Conservation (phyloP, 2,888 invertebrate genomes). For the Calameuta pallipes region DNA sequence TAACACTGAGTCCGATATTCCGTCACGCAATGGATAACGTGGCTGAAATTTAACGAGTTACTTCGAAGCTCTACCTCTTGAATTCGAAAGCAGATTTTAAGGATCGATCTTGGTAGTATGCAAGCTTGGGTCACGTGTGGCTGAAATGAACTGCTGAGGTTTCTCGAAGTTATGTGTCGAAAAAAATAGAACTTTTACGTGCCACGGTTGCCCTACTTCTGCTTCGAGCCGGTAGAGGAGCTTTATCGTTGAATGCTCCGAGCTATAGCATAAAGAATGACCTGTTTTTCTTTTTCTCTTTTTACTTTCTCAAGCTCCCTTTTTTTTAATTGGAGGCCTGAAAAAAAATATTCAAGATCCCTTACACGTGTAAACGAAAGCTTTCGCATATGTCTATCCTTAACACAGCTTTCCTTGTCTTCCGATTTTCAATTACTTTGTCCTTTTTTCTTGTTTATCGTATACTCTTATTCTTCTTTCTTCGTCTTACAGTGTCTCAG, state of each 20-base stretch:
- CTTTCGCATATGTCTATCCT: not conserved
- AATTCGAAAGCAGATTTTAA: slow-evolving; percentile 37
- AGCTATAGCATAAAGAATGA: not conserved
- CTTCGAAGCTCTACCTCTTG: slow-evolving; percentile 14
- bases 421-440: not conserved
- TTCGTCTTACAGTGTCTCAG: not conserved
- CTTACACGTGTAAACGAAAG: not conserved
- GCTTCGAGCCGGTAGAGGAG: not conserved
- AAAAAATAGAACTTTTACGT: slow-evolving; percentile 25
- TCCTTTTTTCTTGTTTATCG: not conserved
- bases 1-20: not conserved
- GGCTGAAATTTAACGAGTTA: not conserved
- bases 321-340: not conserved
- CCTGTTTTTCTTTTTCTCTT: not conserved
- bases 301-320: not conserved
- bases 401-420: not conserved
- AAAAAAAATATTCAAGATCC: not conserved
- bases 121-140: slow-evolving; percentile 40
- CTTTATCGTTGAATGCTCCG: not conserved
- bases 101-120: slow-evolving; percentile 40
- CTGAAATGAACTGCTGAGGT: slow-evolving; percentile 50
- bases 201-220: slow-evolving; percentile 27
- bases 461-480: not conserved
- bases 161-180: slow-evolving; percentile 32
- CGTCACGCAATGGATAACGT: not conserved